These are phyloP conservation scores for Origma solitaria DNA, from an alignment of 2,113 vertebrate species.

Conservation along the genomic window DNA sequence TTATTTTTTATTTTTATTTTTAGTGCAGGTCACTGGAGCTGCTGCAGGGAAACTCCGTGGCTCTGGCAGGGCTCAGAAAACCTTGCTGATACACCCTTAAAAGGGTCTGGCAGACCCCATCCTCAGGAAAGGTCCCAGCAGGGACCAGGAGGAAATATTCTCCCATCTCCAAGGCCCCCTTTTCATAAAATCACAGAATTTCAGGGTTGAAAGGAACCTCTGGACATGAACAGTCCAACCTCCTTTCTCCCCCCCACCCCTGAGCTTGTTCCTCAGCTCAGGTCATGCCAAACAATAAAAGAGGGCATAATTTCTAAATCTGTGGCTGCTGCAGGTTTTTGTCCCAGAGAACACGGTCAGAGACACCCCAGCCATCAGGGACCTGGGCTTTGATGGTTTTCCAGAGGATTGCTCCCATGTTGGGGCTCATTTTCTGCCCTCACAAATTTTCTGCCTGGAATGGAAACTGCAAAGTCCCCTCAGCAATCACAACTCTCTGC, in stretches of 20 bases:
- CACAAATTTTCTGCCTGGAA: background rate
- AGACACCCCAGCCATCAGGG: background rate
- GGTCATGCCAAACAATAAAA: background rate
- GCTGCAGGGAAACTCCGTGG: background rate
- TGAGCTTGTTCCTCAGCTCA: background rate
- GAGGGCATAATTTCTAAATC: background rate
- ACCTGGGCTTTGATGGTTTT: background rate
- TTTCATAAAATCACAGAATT: background rate
- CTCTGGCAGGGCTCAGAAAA: background rate
- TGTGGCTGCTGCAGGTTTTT: background rate
- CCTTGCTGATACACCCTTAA: background rate
- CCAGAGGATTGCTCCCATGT: background rate
- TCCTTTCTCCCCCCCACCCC: accelerated
- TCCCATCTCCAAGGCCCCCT: accelerated
- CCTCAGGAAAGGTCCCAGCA: background rate
- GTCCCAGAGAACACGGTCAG: accelerated
- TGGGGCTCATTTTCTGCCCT: background rate
- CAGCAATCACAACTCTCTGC: background rate
- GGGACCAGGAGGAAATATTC: accelerated
- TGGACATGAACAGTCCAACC: too few relatives aligned
- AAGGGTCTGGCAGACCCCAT: background rate
- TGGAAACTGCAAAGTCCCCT: accelerated
- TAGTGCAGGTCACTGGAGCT: too few relatives aligned
- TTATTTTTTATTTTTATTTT: background rate
- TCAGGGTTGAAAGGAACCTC: background rate